These are phyloP conservation scores for Phrynocephalus vlangalii DNA, from an alignment of 2,797 vertebrate genomes.

Conservation along the genomic window DNA sequence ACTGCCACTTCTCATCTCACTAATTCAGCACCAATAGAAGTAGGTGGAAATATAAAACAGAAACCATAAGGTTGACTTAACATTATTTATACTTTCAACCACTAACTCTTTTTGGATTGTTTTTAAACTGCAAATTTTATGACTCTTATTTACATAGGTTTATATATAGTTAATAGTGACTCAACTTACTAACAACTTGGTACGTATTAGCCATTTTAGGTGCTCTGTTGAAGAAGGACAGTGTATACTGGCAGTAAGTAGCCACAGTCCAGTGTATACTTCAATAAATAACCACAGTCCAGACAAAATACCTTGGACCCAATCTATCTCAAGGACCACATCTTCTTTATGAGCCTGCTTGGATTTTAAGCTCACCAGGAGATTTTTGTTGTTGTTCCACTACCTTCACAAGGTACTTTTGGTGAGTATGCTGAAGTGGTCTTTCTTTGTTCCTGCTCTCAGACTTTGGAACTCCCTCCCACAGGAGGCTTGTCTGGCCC, in stretches of 20 bases:
- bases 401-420: too few species aligned
- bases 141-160: not conserved
- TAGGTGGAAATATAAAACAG: not conserved
- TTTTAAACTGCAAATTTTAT: not conserved
- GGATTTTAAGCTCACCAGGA: too few species aligned
- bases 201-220: not conserved
- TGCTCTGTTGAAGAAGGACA: not conserved
- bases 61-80: not conserved
- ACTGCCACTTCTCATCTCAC: not conserved
- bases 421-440: too few species aligned
- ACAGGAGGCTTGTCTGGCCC: too few species aligned
- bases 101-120: not conserved
- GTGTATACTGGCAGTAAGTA: not conserved
- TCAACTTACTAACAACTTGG: too few species aligned
- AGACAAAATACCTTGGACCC: not conserved
- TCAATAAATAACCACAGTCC: not conserved
- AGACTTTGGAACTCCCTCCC: too few species aligned
- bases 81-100: not conserved
- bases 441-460: too few species aligned
- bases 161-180: not conserved
- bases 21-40: not conserved
- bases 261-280: not conserved
- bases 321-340: too few species aligned
- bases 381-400: too few species aligned
- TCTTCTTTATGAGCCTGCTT: too few species aligned